A percentile compares a stretch with the other conserved stretches of the same genome.
Conservation (phyloP, 2,113 vertebrate genomes). For the Cervus canadensis region DNA sequence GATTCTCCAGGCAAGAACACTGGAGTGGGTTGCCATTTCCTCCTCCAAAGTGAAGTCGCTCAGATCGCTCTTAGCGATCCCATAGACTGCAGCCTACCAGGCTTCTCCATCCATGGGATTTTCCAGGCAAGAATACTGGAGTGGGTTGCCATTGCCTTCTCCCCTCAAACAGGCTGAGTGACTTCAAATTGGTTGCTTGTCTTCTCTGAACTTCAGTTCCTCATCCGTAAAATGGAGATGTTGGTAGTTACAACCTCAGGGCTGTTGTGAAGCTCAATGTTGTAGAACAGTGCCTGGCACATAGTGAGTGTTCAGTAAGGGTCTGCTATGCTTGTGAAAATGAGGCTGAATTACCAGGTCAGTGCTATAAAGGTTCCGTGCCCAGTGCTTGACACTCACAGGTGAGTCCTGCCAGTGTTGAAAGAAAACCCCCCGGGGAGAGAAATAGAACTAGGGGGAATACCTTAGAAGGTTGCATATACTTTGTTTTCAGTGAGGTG, state of each 20-base stretch:
- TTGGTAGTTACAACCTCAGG: background rate
- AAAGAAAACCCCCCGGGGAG: background rate
- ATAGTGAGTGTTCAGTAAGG: background rate
- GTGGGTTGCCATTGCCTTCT: too few species aligned
- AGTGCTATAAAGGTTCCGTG: rapidly evolving
- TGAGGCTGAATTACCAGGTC: background rate
- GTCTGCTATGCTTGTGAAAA: background rate
- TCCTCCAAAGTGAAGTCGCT: too few species aligned
- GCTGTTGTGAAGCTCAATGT: background rate
- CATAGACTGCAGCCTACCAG: too few species aligned
- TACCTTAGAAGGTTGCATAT: background rate
- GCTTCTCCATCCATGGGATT: too few species aligned
- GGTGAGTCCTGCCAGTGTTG: background rate
- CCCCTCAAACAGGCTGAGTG: background rate
- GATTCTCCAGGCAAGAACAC: too few species aligned
- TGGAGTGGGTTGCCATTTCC: too few species aligned
- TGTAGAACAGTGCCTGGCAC: background rate
- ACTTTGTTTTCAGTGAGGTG: background rate
- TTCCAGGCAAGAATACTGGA: too few species aligned
- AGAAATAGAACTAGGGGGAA: background rate
- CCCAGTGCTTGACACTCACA: background rate
- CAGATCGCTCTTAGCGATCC: too few species aligned
- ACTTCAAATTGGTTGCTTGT: background rate
- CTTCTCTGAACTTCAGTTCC: background rate
- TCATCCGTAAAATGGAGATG: background rate